Conservation (phyloP, 2,113 vertebrate genomes). For the Turnix velox region DNA sequence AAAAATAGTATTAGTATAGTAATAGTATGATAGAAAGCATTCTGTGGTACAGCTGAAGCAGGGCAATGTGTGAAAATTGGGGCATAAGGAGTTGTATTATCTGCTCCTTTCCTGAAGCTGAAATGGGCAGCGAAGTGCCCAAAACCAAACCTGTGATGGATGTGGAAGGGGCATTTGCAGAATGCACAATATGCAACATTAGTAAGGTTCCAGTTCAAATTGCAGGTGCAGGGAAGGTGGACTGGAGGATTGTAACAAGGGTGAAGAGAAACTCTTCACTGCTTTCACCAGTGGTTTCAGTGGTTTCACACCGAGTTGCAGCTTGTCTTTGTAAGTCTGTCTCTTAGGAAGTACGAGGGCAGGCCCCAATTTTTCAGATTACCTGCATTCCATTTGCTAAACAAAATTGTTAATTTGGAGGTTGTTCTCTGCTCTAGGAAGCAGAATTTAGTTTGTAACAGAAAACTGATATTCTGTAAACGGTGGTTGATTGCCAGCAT, state of each 20-base stretch:
- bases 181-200: not conserved
- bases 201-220: not conserved
- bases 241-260: not conserved
- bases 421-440: fast-evolving
- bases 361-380: not conserved
- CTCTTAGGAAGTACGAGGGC: not conserved
- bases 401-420: not conserved
- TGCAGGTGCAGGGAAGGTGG: not conserved
- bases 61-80: not conserved
- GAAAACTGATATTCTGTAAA: not conserved
- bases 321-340: not conserved
- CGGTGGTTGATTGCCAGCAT: not conserved
- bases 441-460: not conserved
- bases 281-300: not conserved
- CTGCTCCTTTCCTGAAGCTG: not conserved
- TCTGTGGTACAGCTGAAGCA: not conserved
- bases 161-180: not conserved
- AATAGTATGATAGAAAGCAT: not conserved
- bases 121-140: not conserved
- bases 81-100: not conserved
- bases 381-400: not conserved
- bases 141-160: not conserved
- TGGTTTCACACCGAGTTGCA: not conserved
- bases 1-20: not conserved
- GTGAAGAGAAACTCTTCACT: not conserved